Conservation (phyloP, 2,113 vertebrate species). For the Pao palembangensis region DNA sequence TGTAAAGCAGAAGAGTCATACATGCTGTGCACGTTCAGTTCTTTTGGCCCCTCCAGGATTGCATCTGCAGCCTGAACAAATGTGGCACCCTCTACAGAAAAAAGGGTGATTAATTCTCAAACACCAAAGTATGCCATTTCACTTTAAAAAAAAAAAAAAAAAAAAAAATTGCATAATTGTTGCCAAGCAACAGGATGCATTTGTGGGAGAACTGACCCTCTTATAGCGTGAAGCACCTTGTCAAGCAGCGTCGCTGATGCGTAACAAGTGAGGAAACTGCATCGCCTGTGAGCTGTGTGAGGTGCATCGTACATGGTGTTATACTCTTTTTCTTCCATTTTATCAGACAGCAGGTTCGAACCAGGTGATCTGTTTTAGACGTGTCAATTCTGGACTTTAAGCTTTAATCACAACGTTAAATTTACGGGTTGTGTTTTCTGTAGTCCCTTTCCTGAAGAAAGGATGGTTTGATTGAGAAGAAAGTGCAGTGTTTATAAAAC, state of each 20-base stretch:
- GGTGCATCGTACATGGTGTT: slow-evolving; percentile 1
- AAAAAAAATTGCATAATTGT: slow-evolving; percentile 47
- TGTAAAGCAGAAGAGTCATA: slow-evolving; percentile 53
- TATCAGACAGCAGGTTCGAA: neutral
- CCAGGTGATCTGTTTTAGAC: neutral
- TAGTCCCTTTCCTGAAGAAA: neutral
- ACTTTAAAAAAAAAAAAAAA: slow-evolving; percentile 39
- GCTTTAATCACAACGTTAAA: too few species aligned
- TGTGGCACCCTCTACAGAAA: slow-evolving; percentile 5
- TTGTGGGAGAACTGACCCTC: slow-evolving; percentile 33
- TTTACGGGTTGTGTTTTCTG: neutral
- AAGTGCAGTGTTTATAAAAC: too few species aligned
- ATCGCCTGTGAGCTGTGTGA: neutral
- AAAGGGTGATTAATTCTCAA: slow-evolving; percentile 30
- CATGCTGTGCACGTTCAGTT: slow-evolving; percentile 47
- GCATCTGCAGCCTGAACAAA: slow-evolving; percentile 12
- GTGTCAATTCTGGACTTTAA: too few species aligned
- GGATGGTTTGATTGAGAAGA: too few species aligned
- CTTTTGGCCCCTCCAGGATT: slow-evolving; percentile 15
- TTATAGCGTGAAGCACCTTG: slow-evolving; percentile 25
- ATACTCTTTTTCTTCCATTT: neutral
- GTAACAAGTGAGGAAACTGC: slow-evolving; percentile 23
- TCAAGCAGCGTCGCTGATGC: slow-evolving; percentile 9
- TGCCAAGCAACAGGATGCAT: slow-evolving; percentile 55
- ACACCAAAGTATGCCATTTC: slow-evolving; percentile 18